These are phyloP conservation scores for Drosophila merina DNA, from an alignment of 2,888 invertebrate species.

Conservation along the genomic window DNA sequence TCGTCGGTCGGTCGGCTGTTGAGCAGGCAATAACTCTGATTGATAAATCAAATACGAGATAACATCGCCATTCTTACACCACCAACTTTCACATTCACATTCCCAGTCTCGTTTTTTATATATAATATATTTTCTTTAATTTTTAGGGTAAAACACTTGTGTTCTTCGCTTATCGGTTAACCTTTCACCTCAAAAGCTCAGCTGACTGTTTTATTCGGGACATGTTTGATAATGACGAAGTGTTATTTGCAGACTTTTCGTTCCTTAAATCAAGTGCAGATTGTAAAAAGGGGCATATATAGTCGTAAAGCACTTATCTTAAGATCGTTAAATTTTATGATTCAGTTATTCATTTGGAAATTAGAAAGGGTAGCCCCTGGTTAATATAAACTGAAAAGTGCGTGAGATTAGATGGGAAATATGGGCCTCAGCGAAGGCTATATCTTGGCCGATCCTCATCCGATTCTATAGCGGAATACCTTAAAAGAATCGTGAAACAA, in stretches of 20 bases:
- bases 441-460: too few species aligned
- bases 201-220: slow-evolving; percentile 3
- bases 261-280: neutral
- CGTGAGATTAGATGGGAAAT: too few species aligned
- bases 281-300: neutral
- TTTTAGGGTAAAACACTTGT: slow-evolving; percentile 23
- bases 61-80: slow-evolving; percentile 27
- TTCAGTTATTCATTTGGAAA: too few species aligned
- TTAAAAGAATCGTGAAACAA: too few species aligned
- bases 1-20: neutral
- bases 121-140: neutral
- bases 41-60: slow-evolving; percentile 53
- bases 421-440: too few species aligned
- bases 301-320: neutral
- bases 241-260: neutral
- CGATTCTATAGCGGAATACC: too few species aligned
- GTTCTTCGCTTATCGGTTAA: slow-evolving; percentile 7
- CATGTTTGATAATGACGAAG: neutral
- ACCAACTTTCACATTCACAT: slow-evolving; percentile 11
- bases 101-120: neutral
- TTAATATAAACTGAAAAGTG: too few species aligned
- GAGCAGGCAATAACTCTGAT: slow-evolving; percentile 33
- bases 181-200: slow-evolving; percentile 13
- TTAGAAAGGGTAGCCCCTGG: too few species aligned
- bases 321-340: neutral